phyloP scores from a whole-genome alignment of 2,113 vertebrate genomes.

The Eptesicus fuscus region DNA sequence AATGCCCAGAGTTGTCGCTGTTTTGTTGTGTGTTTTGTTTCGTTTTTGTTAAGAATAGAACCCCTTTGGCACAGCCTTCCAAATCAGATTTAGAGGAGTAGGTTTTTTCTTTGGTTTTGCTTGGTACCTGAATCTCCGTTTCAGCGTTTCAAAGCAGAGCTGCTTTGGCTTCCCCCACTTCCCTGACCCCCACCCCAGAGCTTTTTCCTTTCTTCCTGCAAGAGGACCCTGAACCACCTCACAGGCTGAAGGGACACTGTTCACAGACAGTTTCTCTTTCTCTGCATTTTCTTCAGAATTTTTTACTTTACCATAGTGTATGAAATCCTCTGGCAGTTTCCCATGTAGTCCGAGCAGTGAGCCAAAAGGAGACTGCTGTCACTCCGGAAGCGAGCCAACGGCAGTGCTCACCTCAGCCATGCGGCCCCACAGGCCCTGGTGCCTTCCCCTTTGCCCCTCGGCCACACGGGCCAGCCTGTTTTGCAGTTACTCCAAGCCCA shows the following conservation, averaged over 20 bases:
- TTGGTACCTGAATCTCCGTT: not conserved
- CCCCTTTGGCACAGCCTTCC: not conserved
- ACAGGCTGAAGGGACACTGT: not conserved
- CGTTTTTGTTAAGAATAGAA: not conserved
- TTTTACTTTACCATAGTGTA: not conserved
- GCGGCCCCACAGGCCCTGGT: accelerated
- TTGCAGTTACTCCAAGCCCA: not conserved
- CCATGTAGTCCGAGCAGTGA: not conserved
- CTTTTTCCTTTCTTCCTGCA: not conserved
- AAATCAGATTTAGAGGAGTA: not conserved
- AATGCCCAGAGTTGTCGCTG: not conserved
- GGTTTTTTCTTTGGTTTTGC: not conserved
- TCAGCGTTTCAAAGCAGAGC: not conserved
- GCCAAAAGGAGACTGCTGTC: not conserved
- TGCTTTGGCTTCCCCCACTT: not conserved
- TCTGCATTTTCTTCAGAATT: not conserved
- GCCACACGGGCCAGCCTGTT: not conserved
- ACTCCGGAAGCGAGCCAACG: not conserved
- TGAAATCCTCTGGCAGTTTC: not conserved
- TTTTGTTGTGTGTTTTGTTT: not conserved
- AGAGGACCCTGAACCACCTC: not conserved
- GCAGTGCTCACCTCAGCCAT: accelerated
- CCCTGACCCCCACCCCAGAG: not conserved
- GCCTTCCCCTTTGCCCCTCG: not conserved
- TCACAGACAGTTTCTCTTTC: not conserved